A percentile compares a stretch with the other conserved stretches of the same genome.
phyloP scores from a whole-genome alignment of 2,797 vertebrate species.

The Naso thynnoides region DNA sequence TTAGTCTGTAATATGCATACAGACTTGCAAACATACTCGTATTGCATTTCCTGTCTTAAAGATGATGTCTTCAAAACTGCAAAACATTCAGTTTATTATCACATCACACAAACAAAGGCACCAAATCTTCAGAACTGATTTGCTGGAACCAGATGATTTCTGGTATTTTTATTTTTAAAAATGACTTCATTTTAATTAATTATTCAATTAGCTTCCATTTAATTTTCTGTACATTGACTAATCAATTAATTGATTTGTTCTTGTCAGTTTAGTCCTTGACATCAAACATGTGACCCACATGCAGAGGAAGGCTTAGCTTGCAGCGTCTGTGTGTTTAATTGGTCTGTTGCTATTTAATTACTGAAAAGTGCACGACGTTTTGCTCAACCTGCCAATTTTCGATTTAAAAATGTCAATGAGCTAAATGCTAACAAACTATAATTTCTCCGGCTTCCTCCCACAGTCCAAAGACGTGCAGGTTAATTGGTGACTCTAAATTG shows the following conservation, averaged over 20 bases:
- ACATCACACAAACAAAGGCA: not conserved
- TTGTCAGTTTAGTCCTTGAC: too few species aligned
- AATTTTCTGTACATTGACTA: not conserved
- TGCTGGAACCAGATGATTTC: not conserved
- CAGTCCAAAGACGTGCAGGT: too few species aligned
- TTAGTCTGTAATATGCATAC: too few species aligned
- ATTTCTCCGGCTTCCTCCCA: too few species aligned
- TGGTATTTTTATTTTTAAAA: not conserved
- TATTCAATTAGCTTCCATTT: not conserved
- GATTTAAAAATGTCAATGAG: too few species aligned
- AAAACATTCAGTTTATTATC: not conserved
- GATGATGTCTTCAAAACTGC: too few species aligned
- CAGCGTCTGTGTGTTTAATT: not conserved
- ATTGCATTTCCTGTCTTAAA: too few species aligned
- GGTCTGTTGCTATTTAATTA: not conserved
- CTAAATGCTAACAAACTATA: not conserved
- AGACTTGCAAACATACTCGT: too few species aligned
- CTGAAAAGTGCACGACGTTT: not conserved
- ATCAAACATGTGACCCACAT: too few species aligned
- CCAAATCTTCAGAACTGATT: not conserved
- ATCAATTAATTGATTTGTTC: not conserved
- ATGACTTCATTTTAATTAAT: not conserved
- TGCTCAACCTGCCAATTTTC: too few species aligned
- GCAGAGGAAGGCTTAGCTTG: not conserved
- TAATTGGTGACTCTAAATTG: too few species aligned